phyloP scores from a whole-genome alignment of 1,140 invertebrate genomes.

The Manduca sexta region DNA sequence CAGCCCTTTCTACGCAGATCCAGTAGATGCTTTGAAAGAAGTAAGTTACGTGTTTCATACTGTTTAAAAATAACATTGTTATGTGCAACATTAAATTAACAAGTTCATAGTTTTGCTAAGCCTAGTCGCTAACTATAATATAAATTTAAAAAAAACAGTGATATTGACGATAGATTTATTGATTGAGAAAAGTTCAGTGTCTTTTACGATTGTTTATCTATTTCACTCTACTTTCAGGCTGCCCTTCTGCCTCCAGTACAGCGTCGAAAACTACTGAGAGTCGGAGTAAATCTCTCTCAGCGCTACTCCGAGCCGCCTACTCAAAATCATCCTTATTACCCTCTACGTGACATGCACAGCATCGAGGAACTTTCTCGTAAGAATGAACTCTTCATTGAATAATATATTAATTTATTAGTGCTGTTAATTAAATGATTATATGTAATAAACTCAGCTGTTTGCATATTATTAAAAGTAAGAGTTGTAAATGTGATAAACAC shows the following conservation, averaged over 20 bases:
- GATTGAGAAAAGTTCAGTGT: not conserved
- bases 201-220: not conserved
- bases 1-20: conserved; percentile 94
- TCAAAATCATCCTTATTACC: conserved; percentile 68
- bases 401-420: too few relatives aligned
- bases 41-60: conserved; percentile 27
- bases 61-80: not conserved
- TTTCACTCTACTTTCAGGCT: conserved; percentile 29
- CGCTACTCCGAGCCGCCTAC: conserved; percentile 75
- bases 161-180: not conserved
- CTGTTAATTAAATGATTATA: too few relatives aligned
- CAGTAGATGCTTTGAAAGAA: conserved; percentile 86
- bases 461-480: too few relatives aligned
- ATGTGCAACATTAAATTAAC: not conserved
- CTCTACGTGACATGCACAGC: conserved; percentile 71
- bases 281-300: conserved; percentile 63
- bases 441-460: too few relatives aligned
- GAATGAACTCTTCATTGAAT: conserved; percentile 20
- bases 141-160: too few relatives aligned
- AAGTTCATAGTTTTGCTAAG: not conserved
- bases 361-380: conserved; percentile 72
- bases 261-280: conserved; percentile 55
- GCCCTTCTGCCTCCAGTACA: conserved; percentile 60
- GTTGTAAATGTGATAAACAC: too few relatives aligned
- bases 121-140: too few relatives aligned